Base-by-base conservation (phyloP, 2,888 invertebrate species). In the Apotomis capreana region DNA sequence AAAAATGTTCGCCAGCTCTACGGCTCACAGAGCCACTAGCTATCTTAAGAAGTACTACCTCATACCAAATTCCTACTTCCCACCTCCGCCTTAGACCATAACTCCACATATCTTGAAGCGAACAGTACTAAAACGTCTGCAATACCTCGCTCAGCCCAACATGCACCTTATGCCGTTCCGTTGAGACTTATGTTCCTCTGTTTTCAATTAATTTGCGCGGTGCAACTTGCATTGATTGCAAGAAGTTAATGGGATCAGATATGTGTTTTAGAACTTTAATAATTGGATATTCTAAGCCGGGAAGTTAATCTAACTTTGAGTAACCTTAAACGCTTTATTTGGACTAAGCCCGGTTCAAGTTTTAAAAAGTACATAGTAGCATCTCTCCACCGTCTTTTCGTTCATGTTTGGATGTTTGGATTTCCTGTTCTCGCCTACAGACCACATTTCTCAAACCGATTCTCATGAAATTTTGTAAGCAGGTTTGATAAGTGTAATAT, bases 31-130 rank as follows among this genome's bases (percentile, higher is more conserved):
- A 26, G 26, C 26, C 26, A 26, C 26, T 26, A 12, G 0, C 0
- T 12, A 52, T 13, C 15, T 55, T 37, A 15, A 10, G 40, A 6
- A 55, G 68, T 36, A 3, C 5, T 55, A 61, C 69, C 61, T 6
- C 61, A 55, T 69, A 69, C 12, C 52, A 5, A 5, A n/a, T 5
- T 62, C 44, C 13, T 49, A 49, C 40, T 13, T 61, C 69, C n/a
- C 12, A 52, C 55, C 26, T 9, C 54, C 26, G 3, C 37, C 57
- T 58, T 57, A 69, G 46, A 37, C 46, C 69, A 69, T 69, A 69
- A 61, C 61, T 68, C 55, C 55, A 62, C 46, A 55, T 62, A 55
- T 61, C 68, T 55, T 69, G 26, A 13, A n/a, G 37, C 10, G 12
- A n/a, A 26, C 57, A 51, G 37, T 6, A 36, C 57, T 67, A 69